Percentiles rank a stretch among this genome's conserved stretches.
Conservation (phyloP, 1,140 invertebrate species). For the Bombus confusus region DNA sequence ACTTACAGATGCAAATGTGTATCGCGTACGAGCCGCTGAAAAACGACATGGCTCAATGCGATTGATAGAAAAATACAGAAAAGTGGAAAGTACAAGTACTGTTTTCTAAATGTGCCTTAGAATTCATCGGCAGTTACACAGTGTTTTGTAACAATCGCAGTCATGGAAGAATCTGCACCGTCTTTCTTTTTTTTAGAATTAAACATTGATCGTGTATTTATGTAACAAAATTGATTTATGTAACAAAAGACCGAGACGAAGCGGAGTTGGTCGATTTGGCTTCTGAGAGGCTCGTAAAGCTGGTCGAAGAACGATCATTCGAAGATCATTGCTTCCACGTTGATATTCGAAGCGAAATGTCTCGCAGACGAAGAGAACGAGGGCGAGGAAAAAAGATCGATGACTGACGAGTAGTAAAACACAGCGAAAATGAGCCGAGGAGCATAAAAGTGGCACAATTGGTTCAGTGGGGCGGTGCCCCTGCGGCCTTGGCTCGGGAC, state of each 20-base stretch:
- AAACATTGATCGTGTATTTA: not conserved
- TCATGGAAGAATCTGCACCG: too few species aligned
- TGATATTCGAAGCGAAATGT: not conserved
- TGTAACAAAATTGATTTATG: too few species aligned
- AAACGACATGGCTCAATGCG: too few species aligned
- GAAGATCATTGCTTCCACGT: conserved; percentile 1
- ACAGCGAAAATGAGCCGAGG: conserved; percentile 67
- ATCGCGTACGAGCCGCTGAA: fast-evolving
- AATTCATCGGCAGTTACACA: too few species aligned
- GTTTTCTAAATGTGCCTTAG: too few species aligned
- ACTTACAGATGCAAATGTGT: too few species aligned
- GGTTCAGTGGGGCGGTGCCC: conserved; percentile 83
- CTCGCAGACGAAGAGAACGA: conserved; percentile 2
- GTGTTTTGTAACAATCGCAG: too few species aligned
- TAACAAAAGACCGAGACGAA: too few species aligned
- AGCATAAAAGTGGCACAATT: conserved; percentile 79
- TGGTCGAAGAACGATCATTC: conserved; percentile 4
- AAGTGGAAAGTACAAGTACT: too few species aligned
- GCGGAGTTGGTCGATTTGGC: too few species aligned
- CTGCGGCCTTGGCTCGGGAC: conserved; percentile 80
- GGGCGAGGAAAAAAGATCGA: conserved; percentile 11
- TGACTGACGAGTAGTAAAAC: conserved; percentile 70
- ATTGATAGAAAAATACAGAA: too few species aligned
- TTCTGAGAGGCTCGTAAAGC: not conserved
- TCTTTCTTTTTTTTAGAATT: not conserved